Conservation (phyloP, 2,113 vertebrate species). For the Illadopsis cleaveri region DNA sequence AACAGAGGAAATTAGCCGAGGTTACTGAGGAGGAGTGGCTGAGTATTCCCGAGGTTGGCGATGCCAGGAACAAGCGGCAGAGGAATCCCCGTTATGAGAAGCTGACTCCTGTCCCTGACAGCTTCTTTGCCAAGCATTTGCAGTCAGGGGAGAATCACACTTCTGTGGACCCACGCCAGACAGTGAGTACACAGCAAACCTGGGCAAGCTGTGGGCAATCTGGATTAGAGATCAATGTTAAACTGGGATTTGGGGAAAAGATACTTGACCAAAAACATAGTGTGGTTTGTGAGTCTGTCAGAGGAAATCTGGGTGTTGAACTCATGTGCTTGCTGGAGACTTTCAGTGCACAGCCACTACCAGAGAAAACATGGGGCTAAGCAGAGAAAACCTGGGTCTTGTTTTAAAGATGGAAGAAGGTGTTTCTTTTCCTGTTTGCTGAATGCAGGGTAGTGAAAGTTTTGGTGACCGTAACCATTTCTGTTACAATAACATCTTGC, state of each 20-base stretch:
- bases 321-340: background rate
- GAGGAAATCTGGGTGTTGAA: background rate
- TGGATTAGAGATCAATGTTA: background rate
- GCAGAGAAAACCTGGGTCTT: background rate
- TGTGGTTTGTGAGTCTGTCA: background rate
- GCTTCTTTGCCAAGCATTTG: slow-evolving; percentile 96
- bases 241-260: background rate
- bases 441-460: background rate
- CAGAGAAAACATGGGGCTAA: background rate
- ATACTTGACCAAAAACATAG: background rate
- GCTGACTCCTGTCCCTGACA: slow-evolving; percentile 94
- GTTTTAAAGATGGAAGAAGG: background rate
- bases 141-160: slow-evolving; percentile 92
- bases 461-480: background rate
- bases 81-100: slow-evolving; percentile 96
- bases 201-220: accelerated
- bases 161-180: slow-evolving; percentile 90
- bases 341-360: background rate
- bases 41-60: slow-evolving; percentile 97
- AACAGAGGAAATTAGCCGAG: slow-evolving; percentile 90
- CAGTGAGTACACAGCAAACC: slow-evolving; percentile 72
- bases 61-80: slow-evolving; percentile 96
- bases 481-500: background rate
- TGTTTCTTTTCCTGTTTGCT: background rate
- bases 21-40: slow-evolving; percentile 98